Percentiles rank a stretch among this genome's conserved stretches.
These are phyloP conservation scores for Anneissia japonica DNA, from an alignment of 35 echinoderm and acorn worm genomes.

Conservation along the genomic window DNA sequence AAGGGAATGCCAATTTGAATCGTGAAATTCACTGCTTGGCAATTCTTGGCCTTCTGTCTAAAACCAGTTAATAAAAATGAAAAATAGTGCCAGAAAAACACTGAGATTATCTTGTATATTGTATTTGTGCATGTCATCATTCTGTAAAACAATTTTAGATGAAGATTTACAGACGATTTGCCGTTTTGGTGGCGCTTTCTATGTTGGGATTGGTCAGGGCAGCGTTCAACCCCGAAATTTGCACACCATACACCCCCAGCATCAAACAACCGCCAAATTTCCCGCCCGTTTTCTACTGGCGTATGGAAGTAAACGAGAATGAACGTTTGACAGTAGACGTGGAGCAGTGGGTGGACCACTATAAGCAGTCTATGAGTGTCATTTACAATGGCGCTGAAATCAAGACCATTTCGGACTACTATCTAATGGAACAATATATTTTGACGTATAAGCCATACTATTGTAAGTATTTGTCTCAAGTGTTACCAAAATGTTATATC, in stretches of 20 bases:
- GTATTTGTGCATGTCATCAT: too few species aligned
- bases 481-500: too few species aligned
- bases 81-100: too few species aligned
- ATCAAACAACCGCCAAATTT: not conserved
- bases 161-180: not conserved
- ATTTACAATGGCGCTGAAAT: not conserved
- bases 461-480: not conserved
- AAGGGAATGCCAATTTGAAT: too few species aligned
- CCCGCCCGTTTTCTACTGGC: not conserved
- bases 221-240: not conserved
- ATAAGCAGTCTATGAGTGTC: not conserved
- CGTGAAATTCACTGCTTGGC: too few species aligned
- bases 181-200: not conserved
- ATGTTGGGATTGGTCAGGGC: not conserved
- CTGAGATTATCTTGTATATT: too few species aligned
- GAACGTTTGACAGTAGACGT: not conserved
- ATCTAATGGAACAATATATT: not conserved
- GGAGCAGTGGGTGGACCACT: not conserved
- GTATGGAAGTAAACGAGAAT: not conserved
- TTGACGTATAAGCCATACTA: not conserved
- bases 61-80: too few species aligned
- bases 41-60: too few species aligned
- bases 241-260: not conserved
- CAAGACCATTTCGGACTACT: not conserved
- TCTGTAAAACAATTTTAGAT: not conserved